Evolutionary conservation across 2,797 vertebrate species (phyloP).

Genomic region (Thunnus albacares): DNA sequence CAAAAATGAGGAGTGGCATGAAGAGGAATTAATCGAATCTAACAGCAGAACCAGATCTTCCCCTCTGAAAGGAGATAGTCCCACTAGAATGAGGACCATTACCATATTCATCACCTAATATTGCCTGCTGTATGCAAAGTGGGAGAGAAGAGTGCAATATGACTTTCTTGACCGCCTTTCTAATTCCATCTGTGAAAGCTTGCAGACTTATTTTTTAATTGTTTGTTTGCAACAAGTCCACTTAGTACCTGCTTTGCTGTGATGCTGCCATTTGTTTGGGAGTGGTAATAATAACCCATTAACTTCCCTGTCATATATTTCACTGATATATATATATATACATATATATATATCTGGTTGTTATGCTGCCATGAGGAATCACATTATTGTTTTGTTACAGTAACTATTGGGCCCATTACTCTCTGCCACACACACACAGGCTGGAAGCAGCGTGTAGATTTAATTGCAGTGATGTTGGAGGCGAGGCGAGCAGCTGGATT

Average conservation of each 20-base stretch:
- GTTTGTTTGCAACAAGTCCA: slow-evolving; percentile 78
- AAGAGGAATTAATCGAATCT: slow-evolving; percentile 87
- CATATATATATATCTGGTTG: slow-evolving; percentile 47
- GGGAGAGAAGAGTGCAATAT: slow-evolving; percentile 69
- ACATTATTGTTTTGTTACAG: slow-evolving; percentile 83
- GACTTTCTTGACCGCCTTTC: slow-evolving; percentile 77
- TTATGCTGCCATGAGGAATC: slow-evolving; percentile 79
- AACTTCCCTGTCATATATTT: slow-evolving; percentile 64
- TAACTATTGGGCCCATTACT: slow-evolving; percentile 87
- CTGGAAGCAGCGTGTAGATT: slow-evolving; percentile 71
- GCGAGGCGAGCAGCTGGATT: slow-evolving; percentile 80
- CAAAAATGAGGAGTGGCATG: slow-evolving; percentile 88
- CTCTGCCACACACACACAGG: slow-evolving; percentile 75
- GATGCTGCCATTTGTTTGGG: slow-evolving; percentile 62
- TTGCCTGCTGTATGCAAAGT: slow-evolving; percentile 80
- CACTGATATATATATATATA: slow-evolving; percentile 58
- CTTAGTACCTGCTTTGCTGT: slow-evolving; percentile 29
- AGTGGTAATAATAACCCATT: slow-evolving; percentile 78
- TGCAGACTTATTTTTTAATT: slow-evolving; percentile 67
- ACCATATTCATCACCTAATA: slow-evolving; percentile 86
- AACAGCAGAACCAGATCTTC: slow-evolving; percentile 84
- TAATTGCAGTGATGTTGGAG: slow-evolving; percentile 81
- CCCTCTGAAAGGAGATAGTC: slow-evolving; percentile 83
- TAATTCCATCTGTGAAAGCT: slow-evolving; percentile 61
- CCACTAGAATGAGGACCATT: slow-evolving; percentile 83